Evolutionary conservation across 2,888 invertebrate species (phyloP).

Genomic region (Epinotia ramella): DNA sequence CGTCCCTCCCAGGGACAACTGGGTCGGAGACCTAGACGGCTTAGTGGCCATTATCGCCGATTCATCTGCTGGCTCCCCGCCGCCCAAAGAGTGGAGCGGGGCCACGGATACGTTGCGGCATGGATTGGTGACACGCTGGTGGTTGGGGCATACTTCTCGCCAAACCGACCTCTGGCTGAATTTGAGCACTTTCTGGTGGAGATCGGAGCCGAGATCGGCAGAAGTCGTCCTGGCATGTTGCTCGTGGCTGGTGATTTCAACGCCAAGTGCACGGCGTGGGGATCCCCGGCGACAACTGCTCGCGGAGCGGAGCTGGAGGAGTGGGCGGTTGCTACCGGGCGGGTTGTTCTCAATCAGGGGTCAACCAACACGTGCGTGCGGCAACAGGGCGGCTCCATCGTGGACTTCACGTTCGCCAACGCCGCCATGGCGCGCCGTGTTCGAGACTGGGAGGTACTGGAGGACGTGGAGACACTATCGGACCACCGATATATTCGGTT

Average conservation of each 20-base stretch:
- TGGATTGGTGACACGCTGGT: not conserved
- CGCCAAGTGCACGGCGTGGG: not conserved
- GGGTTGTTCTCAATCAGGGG: not conserved
- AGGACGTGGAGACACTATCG: not conserved
- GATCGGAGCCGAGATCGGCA: not conserved
- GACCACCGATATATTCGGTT: not conserved
- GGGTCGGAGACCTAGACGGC: no score
- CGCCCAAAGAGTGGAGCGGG: no score
- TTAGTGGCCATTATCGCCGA: no score
- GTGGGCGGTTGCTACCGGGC: not conserved
- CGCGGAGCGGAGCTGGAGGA: not conserved
- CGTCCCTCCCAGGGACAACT: no score
- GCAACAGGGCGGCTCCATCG: constrained; percentile 17
- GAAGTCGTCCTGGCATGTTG: not conserved
- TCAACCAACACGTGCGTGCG: not conserved
- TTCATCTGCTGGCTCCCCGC: no score
- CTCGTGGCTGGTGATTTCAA: constrained; percentile 17
- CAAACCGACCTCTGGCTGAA: not conserved
- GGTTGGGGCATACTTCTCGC: not conserved
- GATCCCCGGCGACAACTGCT: not conserved
- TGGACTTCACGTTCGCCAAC: not conserved
- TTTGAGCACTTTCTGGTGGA: not conserved
- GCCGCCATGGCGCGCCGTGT: constrained; percentile 12
- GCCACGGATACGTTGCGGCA: no score
- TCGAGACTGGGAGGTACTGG: constrained; percentile 23